Percentiles rank a stretch among this genome's conserved stretches.
Conservation (phyloP, 2,113 vertebrate genomes). For the Tapirus terrestris region DNA sequence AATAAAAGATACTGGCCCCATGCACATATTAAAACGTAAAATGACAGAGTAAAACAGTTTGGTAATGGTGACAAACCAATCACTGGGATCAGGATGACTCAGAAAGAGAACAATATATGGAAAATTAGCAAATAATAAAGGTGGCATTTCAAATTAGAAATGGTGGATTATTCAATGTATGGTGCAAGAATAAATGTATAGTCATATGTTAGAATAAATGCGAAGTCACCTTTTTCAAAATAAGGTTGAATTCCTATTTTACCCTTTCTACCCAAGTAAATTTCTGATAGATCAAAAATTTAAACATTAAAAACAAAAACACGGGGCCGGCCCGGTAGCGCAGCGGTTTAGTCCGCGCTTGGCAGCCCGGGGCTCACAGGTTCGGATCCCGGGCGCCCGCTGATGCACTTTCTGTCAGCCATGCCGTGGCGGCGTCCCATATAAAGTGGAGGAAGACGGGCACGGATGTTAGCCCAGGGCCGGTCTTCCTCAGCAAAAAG, state of each 20-base stretch:
- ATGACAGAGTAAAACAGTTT: not conserved
- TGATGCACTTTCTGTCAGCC: too few species aligned
- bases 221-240: constrained; percentile 17
- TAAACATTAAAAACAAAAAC: constrained; percentile 12
- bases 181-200: not conserved
- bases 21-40: not conserved
- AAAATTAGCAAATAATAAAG: constrained; percentile 47
- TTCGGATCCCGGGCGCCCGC: too few species aligned
- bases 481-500: too few species aligned
- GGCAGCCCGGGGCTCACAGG: too few species aligned
- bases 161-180: not conserved
- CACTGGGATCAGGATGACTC: not conserved
- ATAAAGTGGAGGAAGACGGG: too few species aligned
- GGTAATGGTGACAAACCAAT: constrained; percentile 31
- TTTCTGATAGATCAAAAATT: not conserved
- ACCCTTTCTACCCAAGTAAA: constrained; percentile 26
- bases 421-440: too few species aligned
- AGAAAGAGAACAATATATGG: not conserved
- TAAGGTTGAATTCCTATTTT: constrained; percentile 39
- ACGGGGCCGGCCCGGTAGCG: not conserved
- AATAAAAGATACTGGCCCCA: not conserved
- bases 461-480: too few species aligned
- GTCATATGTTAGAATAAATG: not conserved
- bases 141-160: constrained; percentile 12
- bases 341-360: too few species aligned